Conservation (phyloP, 2,888 invertebrate species). For the Drosophila nr. perissopoda region DNA sequence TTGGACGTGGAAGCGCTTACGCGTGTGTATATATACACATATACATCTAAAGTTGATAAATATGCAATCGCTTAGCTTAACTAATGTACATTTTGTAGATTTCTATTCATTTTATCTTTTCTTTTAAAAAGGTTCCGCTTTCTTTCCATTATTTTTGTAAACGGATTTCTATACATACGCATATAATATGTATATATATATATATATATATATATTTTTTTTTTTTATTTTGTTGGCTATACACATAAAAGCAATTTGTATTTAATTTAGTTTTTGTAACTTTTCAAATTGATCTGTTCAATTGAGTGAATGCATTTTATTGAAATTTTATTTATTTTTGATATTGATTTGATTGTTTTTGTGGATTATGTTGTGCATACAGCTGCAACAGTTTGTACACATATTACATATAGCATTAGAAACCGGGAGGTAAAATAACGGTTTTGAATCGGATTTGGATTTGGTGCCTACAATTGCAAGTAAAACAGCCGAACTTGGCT, state of each 20-base stretch:
- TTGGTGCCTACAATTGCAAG: constrained; percentile 7
- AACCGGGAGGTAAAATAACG: constrained; percentile 61
- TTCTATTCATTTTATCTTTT: constrained; percentile 6
- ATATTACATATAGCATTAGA: constrained; percentile 27
- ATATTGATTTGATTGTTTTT: constrained; percentile 9
- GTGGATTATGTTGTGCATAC: constrained; percentile 36
- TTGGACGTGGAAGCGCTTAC: constrained; percentile 33
- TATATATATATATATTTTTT: constrained; percentile 39
- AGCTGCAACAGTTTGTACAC: constrained; percentile 9
- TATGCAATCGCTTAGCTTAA: constrained; percentile 51
- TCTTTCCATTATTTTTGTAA: constrained; percentile 11
- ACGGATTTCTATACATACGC: constrained; percentile 29
- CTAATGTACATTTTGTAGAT: constrained; percentile 63
- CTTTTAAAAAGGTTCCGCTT: constrained; percentile 2
- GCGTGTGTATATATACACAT: constrained; percentile 25
- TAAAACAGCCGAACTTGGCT: no score
- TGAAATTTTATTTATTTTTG: not conserved
- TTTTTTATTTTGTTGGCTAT: constrained; percentile 37
- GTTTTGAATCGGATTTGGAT: constrained; percentile 18
- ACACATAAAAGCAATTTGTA: constrained; percentile 57
- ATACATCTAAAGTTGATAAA: constrained; percentile 39
- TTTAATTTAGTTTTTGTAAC: constrained; percentile 53
- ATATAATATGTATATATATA: constrained; percentile 27
- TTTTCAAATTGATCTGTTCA: constrained; percentile 73
- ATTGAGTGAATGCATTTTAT: constrained; percentile 48